phyloP scores from a whole-genome alignment of 2,888 invertebrate genomes.

The Aradus depressus region DNA sequence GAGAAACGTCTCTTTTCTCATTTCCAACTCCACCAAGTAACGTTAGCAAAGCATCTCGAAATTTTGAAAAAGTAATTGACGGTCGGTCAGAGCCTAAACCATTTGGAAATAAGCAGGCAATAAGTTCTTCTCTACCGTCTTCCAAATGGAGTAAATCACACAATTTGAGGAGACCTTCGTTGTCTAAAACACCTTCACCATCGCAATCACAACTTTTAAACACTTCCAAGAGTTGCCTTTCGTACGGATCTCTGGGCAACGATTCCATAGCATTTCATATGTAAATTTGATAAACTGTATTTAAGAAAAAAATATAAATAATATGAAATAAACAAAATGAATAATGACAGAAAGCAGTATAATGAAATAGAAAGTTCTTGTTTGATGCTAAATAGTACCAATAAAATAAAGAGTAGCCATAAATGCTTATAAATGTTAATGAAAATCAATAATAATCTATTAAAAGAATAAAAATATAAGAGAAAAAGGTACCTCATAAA shows the following conservation, averaged over 20 bases:
- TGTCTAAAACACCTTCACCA: conserved; percentile 55
- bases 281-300: not conserved
- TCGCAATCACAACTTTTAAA: conserved; percentile 67
- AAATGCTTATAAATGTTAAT: too few species aligned
- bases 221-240: conserved; percentile 67
- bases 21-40: conserved; percentile 40
- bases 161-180: conserved; percentile 52
- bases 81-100: conserved; percentile 9
- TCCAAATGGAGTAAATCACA: conserved; percentile 69
- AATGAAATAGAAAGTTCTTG: too few species aligned
- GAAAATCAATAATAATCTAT: too few species aligned
- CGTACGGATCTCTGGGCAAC: conserved; percentile 41
- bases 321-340: not conserved
- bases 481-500: too few species aligned
- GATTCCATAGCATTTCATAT: conserved; percentile 20
- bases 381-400: too few species aligned
- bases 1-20: conserved; percentile 32
- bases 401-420: too few species aligned
- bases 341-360: too few species aligned
- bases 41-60: conserved; percentile 61
- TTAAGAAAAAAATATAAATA: not conserved
- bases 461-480: too few species aligned
- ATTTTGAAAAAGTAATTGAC: conserved; percentile 57
- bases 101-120: conserved; percentile 43
- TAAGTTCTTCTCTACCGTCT: conserved; percentile 53